These are phyloP conservation scores for Heteractis magnifica DNA, from an alignment of 92 coral and sea anemone genomes.

Conservation along the genomic window DNA sequence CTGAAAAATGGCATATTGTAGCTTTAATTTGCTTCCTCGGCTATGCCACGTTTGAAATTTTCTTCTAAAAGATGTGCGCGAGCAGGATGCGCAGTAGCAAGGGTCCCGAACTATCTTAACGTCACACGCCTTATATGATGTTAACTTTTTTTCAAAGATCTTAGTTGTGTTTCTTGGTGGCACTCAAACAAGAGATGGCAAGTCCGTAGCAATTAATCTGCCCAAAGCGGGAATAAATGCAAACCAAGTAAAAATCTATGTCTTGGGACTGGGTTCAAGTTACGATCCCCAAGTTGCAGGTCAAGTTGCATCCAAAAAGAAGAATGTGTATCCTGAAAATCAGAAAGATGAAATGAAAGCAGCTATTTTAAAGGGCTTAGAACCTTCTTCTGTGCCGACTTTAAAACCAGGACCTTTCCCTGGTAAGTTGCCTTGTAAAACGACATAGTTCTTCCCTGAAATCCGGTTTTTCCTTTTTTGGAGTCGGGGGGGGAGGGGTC, in stretches of 20 bases:
- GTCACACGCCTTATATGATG: neutral
- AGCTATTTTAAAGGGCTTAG: constrained; percentile 39
- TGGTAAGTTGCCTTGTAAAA: constrained; percentile 19
- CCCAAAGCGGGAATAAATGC: constrained; percentile 15
- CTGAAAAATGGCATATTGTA: no score
- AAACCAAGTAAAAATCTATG: constrained; percentile 39
- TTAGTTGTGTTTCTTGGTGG: constrained; percentile 64
- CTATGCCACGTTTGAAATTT: no score
- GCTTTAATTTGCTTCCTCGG: no score
- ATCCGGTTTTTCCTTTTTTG: no score
- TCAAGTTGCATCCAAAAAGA: constrained; percentile 32
- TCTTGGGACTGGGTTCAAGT: constrained; percentile 43
- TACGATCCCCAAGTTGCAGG: constrained; percentile 36
- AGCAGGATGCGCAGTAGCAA: no score
- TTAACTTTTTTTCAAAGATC: constrained; percentile 10
- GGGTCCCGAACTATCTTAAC: no score
- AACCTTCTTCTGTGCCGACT: constrained; percentile 4
- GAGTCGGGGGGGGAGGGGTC: no score
- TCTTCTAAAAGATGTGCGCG: no score
- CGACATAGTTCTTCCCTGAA: no score
- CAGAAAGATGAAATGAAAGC: constrained; percentile 22
- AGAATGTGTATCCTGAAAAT: constrained; percentile 24
- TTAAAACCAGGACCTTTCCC: constrained; percentile 11
- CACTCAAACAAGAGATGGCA: constrained; percentile 30
- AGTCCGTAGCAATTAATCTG: constrained; percentile 24